phyloP scores from a whole-genome alignment of 1,140 invertebrate genomes.

The Nephila pilipes region DNA sequence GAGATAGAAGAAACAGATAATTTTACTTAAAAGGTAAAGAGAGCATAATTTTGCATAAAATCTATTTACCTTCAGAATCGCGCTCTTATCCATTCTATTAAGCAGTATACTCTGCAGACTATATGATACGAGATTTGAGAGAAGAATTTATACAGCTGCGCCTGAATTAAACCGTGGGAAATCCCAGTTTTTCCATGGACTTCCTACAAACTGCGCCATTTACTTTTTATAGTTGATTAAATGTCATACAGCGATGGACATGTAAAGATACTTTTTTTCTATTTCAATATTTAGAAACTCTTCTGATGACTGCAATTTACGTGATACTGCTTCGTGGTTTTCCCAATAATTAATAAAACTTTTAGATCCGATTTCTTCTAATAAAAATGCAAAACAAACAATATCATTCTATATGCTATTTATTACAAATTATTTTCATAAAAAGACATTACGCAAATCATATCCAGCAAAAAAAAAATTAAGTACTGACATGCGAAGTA shows the following conservation, averaged over 20 bases:
- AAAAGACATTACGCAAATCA: too few species aligned
- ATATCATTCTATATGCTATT: too few species aligned
- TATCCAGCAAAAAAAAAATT: too few species aligned
- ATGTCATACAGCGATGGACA: background rate
- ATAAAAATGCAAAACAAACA: too few species aligned
- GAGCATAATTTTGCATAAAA: background rate
- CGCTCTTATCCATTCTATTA: background rate
- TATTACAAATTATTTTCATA: too few species aligned
- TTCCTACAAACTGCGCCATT: constrained; percentile 48
- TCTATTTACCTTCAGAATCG: constrained; percentile 34
- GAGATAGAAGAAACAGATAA: background rate
- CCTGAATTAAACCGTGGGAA: constrained; percentile 31
- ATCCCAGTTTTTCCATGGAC: constrained; percentile 17
- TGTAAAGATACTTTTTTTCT: background rate
- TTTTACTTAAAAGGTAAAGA: background rate
- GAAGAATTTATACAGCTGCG: constrained; percentile 27
- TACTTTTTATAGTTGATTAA: constrained; percentile 31
- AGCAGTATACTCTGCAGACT: background rate
- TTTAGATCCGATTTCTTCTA: too few species aligned
- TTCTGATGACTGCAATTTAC: too few species aligned
- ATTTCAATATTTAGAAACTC: background rate
- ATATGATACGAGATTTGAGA: background rate
- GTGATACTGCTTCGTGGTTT: too few species aligned
- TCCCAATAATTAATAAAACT: too few species aligned
- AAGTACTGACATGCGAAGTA: too few species aligned